Evolutionary conservation across 2,797 vertebrate species (phyloP).

Genomic region (Halcyon leucocephala): DNA sequence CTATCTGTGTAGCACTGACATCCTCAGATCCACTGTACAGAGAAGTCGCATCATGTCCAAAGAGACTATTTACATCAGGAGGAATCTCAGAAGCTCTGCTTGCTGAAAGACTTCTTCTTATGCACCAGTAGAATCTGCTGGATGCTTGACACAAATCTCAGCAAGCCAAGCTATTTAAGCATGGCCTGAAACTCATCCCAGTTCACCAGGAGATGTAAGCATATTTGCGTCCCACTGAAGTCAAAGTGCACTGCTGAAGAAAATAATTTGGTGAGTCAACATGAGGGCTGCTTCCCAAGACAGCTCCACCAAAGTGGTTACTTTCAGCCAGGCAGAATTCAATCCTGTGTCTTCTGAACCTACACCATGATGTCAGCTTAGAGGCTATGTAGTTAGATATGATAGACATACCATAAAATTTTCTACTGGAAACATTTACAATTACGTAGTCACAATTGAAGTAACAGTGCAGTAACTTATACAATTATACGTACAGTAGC

Average conservation of each 20-base stretch:
- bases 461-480: conserved; percentile 22
- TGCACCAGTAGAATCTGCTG: background rate
- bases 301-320: background rate
- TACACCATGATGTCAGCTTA: background rate
- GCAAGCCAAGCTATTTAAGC: background rate
- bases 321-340: background rate
- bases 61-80: conserved; percentile 44
- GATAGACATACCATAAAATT: background rate
- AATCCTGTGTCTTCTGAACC: background rate
- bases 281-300: background rate
- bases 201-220: background rate
- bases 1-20: background rate
- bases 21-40: background rate
- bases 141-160: background rate
- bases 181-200: background rate
- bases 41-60: conserved; percentile 1
- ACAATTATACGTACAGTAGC: conserved; percentile 41
- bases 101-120: conserved; percentile 7
- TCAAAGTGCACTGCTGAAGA: conserved; percentile 32
- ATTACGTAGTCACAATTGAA: conserved; percentile 19
- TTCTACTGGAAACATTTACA: background rate
- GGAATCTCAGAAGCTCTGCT: conserved; percentile 39
- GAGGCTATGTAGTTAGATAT: background rate
- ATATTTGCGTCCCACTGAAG: background rate
- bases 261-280: background rate